Base-by-base conservation (phyloP, 2,113 vertebrate species). In the Struthidea cinerea region DNA sequence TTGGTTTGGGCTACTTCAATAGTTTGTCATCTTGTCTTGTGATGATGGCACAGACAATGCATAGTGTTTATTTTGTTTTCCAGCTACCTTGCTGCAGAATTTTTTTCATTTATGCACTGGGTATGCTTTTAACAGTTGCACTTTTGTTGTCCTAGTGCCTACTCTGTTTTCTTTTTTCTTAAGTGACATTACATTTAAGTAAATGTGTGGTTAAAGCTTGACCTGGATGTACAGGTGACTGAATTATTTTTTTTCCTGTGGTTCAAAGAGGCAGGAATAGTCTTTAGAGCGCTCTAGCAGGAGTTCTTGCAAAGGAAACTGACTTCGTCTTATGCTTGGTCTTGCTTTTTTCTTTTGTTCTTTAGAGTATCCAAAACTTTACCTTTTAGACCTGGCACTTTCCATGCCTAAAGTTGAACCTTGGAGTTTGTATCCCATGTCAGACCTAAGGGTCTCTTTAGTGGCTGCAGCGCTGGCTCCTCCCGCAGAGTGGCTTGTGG, bases 361-460 rank as follows among this genome's bases (percentile, higher is more conserved):
- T 50, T 80, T 41, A 39, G 47, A 14, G 6, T 39, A 30, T 35
- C 14, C 13, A 71, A 5, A 63, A 44, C 24, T 59, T 46, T 10
- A 42, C 10, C 10, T 85, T 86, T 85, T 78, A n/a, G 19, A 61
- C 13, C 13, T 70, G 50, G 6, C 14, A 11, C 18, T 69, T 73
- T 19, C 10, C 3, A 1, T 35, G n/a, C 26, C 41, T 18, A 1
- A 60, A 53, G 71, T 2, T 74, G 55, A 91, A 33, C 21, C 10
- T n/a, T 50, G 32, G n/a, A 24, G 9, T 47, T 42, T 15, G 32
- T 42, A 7, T 49, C 6, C 35, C 1, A 0, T 35, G 21, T n/a
- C 37, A 67, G 35, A 27, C 61, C 13, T 79, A 37, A n/a, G 33
- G 22, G 3, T 69, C 3, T 42, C 27, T 32, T 33, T 3, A 13